Base-by-base conservation (phyloP, 2,113 vertebrate species). In the Lampris incognitus region DNA sequence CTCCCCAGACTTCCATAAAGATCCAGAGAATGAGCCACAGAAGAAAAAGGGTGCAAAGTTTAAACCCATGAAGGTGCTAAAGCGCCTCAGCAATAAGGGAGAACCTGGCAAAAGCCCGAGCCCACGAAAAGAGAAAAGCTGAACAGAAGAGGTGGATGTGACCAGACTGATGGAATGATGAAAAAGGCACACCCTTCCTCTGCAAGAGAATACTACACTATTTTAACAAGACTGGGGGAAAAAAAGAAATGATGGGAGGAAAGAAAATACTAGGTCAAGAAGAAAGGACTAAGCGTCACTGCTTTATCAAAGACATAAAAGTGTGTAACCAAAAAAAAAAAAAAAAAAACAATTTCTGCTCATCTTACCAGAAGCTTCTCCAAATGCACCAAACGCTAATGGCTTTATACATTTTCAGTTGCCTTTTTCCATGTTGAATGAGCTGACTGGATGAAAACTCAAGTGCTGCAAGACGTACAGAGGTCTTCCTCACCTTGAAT, bases 41-140 rank as follows among this genome's bases (percentile, higher is more conserved):
- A 98, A 96, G 94, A 99, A 97, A 90, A 99, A 97, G 88, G 93
- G 95, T 10, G 60, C 66, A 11, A 99, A 97, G 90, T 98, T 99
- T 88, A 99, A 98, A 92, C 96, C 96, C 73, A 97, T 98, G 76
- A 99, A 98, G 83, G 94, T 97, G 79, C 90, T 99, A 69, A 98
- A 97, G 90, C 91, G 97, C 76, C 92, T 99, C 79, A 95, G 97
- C 82, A 86, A 87, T 9, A 94, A 93, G 87, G 96, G 93, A 81
- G 98, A 98, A 78, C 92, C 95, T 1, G 93, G 95, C 1, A 91
- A 94, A 79, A 96, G 94, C 82, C 93, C 81, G 85, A 97, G 96
- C 86, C 93, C 92, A 0, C 86, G 84, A 0, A 97, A 96, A 82
- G 96, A 98, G 82, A 97, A 97, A 89, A 97, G 94, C 93, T 93